These are phyloP conservation scores for Metacarcinus magister DNA, from an alignment of 2,888 invertebrate genomes.

Conservation along the genomic window DNA sequence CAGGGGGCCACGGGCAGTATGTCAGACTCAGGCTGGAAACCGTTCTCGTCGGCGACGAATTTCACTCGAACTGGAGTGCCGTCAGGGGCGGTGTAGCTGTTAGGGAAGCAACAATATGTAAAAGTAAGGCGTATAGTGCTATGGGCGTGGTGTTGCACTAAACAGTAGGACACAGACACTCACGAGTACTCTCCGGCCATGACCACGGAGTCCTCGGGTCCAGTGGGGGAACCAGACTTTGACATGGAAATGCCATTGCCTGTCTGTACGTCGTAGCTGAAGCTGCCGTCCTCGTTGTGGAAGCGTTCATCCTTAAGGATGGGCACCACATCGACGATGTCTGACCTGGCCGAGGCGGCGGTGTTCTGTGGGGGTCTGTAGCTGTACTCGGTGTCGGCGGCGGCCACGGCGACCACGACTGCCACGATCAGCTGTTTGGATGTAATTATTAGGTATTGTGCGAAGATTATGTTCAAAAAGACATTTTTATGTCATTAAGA, in stretches of 20 bases:
- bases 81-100: constrained; percentile 56
- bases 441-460: not conserved
- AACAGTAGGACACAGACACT: not conserved
- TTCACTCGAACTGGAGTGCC: constrained; percentile 43
- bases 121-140: not conserved
- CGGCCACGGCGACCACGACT: constrained; percentile 50
- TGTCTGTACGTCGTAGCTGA: not conserved
- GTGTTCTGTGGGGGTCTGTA: not conserved
- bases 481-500: no score
- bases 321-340: not conserved
- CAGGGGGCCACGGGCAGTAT: constrained; percentile 58
- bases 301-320: not conserved
- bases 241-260: not conserved
- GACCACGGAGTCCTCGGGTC: not conserved
- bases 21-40: constrained; percentile 60
- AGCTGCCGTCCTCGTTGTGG: constrained; percentile 1
- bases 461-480: no score
- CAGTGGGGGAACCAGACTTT: not conserved
- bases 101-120: not conserved
- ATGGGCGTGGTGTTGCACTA: not conserved
- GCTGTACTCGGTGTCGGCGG: constrained; percentile 53
- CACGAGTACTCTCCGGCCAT: constrained; percentile 38
- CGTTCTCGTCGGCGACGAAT: constrained; percentile 60
- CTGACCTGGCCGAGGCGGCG: constrained; percentile 16
- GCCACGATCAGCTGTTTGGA: constrained; percentile 56